These are phyloP conservation scores for Eilema caniola DNA, from an alignment of 2,888 invertebrate genomes.

Conservation along the genomic window DNA sequence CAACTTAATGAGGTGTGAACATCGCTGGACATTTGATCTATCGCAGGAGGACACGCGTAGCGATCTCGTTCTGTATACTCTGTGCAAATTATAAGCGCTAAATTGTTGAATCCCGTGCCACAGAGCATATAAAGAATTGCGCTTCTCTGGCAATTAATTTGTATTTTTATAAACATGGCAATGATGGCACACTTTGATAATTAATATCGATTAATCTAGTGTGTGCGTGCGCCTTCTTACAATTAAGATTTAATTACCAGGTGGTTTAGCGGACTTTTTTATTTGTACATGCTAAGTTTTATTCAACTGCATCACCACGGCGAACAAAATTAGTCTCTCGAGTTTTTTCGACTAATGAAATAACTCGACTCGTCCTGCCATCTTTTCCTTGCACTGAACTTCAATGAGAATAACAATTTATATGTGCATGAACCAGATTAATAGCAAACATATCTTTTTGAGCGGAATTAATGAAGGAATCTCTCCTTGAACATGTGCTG, in stretches of 20 bases:
- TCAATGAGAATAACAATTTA: neutral
- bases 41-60: conserved; percentile 40
- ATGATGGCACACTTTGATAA: conserved; percentile 1
- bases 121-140: conserved; percentile 9
- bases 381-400: too few species aligned
- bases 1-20: conserved; percentile 43
- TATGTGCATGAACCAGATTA: neutral
- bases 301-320: neutral
- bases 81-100: conserved; percentile 43
- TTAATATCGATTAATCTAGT: conserved; percentile 2
- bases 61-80: conserved; percentile 51
- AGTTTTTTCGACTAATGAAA: neutral
- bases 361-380: too few species aligned
- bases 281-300: neutral
- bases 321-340: neutral
- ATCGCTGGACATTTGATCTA: conserved; percentile 47
- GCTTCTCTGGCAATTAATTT: conserved; percentile 46
- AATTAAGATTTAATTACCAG: neutral
- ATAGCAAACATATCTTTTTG: neutral
- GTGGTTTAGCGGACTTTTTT: neutral
- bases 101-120: conserved; percentile 31
- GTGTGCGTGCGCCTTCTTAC: neutral
- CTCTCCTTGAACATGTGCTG: neutral
- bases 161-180: conserved; percentile 12
- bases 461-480: neutral